Evolutionary conservation across 2,888 invertebrate genomes (phyloP), one percentile per base, ranked within the genome.

Genomic region (Zaprionus lineosus): DNA sequence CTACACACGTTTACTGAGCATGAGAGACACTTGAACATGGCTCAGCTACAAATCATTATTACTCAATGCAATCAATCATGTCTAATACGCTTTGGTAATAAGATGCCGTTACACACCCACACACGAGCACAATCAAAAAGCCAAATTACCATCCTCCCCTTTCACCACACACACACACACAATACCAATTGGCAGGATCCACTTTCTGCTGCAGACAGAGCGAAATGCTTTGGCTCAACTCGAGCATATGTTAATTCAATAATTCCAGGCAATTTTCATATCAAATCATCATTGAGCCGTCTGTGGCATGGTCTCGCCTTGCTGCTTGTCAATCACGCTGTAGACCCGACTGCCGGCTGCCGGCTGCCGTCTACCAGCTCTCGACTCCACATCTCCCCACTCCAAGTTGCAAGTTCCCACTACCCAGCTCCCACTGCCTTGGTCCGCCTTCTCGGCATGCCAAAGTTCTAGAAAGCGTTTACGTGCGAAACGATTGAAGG

Each of bases 251-350:
- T 76, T 84, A 86, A 84, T 86, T 85, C 84, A 84, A 84, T 84
- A 84, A 84, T 86, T 86, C 86, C 84, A 74, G 82, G 73, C 78
- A 86, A 84, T 84, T 86, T 84, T 84, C 84, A 85, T 84, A 84
- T 78, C 73, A 84, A 81, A 79, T 75, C 74, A 70, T 70, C 73
- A 53, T 53, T 50, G 62, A 72, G 56, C 55, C 37, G 76, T 68
- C 55, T 62, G 71, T 44, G 55, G 29, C 31, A 28, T 14, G 34
- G 57, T 56, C 58, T 44, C 62, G 55, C 43, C 57, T 57, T 51
- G 60, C n/a, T n/a, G n/a, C 48, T 55, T 81, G 84, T 70, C 86
- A 86, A 77, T 83, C 81, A 83, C n/a, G n/a, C n/a, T n/a, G n/a
- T n/a, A n/a, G n/a, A n/a, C n/a, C n/a, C n/a, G n/a, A n/a, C n/a